Percentiles rank a stretch among this genome's conserved stretches.
Evolutionary conservation across 2,888 invertebrate species (phyloP).

Genomic region (Agonopterix heracliana): DNA sequence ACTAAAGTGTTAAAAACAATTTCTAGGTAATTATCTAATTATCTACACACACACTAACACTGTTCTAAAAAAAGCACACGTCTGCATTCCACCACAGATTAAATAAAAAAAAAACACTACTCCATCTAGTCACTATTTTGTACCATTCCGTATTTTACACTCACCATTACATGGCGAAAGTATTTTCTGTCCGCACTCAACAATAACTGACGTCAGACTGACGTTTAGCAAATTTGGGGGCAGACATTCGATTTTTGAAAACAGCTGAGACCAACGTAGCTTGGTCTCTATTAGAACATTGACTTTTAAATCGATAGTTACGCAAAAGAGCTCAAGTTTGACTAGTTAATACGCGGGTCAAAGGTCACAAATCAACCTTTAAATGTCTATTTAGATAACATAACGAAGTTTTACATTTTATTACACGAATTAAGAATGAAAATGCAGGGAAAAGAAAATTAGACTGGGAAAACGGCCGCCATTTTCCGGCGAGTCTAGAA

Average conservation of each 20-base stretch:
- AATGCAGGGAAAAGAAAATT: background rate
- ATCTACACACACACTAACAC: conserved; percentile 46
- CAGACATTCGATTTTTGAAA: conserved; percentile 63
- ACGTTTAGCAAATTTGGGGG: conserved; percentile 27
- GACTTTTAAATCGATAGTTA: no score
- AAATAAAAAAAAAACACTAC: conserved; percentile 23
- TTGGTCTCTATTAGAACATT: conserved; percentile 20
- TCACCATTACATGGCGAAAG: conserved; percentile 65
- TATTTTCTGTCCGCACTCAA: conserved; percentile 43
- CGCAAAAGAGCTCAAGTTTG: no score
- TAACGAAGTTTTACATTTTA: no score
- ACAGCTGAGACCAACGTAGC: conserved; percentile 50
- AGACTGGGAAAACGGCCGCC: conserved; percentile 25
- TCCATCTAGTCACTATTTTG: conserved; percentile 37
- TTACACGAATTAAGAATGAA: background rate
- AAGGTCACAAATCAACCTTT: no score
- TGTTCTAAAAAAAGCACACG: conserved; percentile 30
- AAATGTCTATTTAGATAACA: no score
- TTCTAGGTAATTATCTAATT: background rate
- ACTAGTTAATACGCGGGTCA: no score
- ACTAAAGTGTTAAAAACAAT: background rate
- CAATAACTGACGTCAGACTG: conserved; percentile 57
- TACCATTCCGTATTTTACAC: conserved; percentile 33
- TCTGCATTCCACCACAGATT: conserved; percentile 36
- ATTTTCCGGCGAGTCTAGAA: conserved; percentile 28